Evolutionary conservation across 2,113 vertebrate species (phyloP).

Genomic region (Pseudorectes ferrugineus): DNA sequence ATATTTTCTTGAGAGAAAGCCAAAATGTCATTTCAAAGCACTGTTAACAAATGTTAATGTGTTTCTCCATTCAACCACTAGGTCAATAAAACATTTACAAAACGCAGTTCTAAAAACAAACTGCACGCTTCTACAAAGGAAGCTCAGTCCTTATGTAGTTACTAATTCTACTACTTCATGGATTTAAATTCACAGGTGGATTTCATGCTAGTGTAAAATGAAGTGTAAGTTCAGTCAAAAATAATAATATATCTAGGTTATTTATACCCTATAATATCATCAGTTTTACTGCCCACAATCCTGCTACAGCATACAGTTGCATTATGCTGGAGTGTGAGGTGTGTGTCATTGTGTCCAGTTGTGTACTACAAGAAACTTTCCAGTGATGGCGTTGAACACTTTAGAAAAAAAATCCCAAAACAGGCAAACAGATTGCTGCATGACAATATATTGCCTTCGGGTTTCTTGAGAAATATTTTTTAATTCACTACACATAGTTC

Average conservation of each 20-base stretch:
- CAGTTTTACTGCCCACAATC: not conserved
- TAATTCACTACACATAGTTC: not conserved
- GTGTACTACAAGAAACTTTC: not conserved
- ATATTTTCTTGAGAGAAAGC: not conserved
- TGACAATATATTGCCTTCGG: not conserved
- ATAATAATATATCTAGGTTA: not conserved
- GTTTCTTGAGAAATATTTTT: not conserved
- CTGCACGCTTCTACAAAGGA: not conserved
- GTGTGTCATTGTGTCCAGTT: not conserved
- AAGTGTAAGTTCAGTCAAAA: not conserved
- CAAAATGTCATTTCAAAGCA: conserved; percentile 2
- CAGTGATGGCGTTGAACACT: not conserved
- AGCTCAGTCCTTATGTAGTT: not conserved
- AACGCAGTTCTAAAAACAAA: conserved; percentile 2
- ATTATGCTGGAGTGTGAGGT: not conserved
- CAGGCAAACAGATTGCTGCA: not conserved
- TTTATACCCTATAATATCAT: not conserved
- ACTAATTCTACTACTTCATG: not conserved
- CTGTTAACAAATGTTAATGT: not conserved
- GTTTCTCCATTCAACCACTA: not conserved
- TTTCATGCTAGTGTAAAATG: not conserved
- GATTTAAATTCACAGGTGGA: not conserved
- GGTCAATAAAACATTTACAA: conserved; percentile 13
- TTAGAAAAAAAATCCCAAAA: not conserved
- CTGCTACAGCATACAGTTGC: not conserved